Base-by-base conservation (phyloP, 2,888 invertebrate species). In the Thera britannica region DNA sequence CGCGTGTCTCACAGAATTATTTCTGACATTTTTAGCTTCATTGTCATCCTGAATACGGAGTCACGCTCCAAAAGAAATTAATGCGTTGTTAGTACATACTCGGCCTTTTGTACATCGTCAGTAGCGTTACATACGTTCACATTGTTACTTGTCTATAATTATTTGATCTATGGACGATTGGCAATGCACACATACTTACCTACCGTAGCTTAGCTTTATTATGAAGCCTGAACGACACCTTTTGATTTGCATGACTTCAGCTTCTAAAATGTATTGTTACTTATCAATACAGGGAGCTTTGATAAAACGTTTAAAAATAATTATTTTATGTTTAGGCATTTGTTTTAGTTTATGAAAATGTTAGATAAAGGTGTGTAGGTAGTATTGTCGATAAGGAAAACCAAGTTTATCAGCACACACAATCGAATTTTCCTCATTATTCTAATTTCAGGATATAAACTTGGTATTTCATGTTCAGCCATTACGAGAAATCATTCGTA, bases 51-150 rank as follows among this genome's bases (percentile, higher is more conserved):
- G 87, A 89, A 89, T 84, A 86, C 86, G 80, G 81, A 90, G 92
- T 92, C 92, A 93, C 93, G 92, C 89, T 92, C 91, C 90, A 92
- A 90, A 89, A 93, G 92, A 85, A 92, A 90, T 91, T 91, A 92
- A 93, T 92, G 90, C 81, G 72, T 65, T 82, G 84, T 81, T 79
- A 80, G 79, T 84, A 83, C 79, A 79, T 81, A 80, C 78, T 78
- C 55, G 71, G 73, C 76, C 74, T 62, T 75, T 72, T 76, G 72
- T 72, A 69, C 51, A 46, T 54, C 61, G 56, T 60, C 66, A 57
- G 67, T 56, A 69, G 64, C 71, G 63, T 72, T 66, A 68, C 68
- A 23, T 6, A 38, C 38, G 6, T 38, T 38, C 4, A 65, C 63
- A 67, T 68, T 68, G 69, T 71, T 58, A 62, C 71, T 68, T 68